These are phyloP conservation scores for Tychaedon coryphoeus DNA, from an alignment of 2,113 vertebrate species.

Conservation along the genomic window DNA sequence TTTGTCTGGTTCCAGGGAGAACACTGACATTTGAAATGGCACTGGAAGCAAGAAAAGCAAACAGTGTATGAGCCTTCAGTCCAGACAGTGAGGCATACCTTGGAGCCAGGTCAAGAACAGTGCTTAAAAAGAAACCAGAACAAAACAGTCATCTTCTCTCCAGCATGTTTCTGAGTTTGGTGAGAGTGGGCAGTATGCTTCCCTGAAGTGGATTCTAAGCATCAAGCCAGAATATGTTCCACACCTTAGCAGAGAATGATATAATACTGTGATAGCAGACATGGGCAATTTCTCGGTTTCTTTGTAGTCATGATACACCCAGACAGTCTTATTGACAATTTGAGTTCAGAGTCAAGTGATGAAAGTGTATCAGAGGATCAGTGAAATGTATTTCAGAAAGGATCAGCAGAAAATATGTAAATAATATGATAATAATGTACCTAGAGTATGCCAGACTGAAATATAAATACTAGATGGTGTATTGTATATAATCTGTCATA, in stretches of 20 bases:
- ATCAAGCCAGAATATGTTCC: background rate
- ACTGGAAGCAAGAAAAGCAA: conserved; percentile 49
- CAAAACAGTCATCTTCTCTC: background rate
- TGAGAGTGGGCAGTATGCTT: background rate
- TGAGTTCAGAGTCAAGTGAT: conserved; percentile 44
- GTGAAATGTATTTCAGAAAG: conserved; percentile 12
- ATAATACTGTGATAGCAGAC: background rate
- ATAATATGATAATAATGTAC: background rate
- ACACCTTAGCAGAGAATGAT: background rate
- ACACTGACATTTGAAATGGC: conserved; percentile 62
- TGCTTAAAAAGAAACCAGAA: background rate
- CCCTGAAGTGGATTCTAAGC: background rate
- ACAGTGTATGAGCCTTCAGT: conserved; percentile 23
- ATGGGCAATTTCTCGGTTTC: background rate
- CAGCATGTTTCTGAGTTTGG: background rate
- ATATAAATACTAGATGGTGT: background rate
- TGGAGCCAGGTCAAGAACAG: background rate
- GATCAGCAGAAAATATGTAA: background rate
- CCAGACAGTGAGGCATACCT: background rate
- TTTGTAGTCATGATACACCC: background rate
- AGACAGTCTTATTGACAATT: background rate
- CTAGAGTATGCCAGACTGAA: background rate
- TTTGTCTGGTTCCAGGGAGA: conserved; percentile 56
- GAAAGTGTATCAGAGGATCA: conserved; percentile 16
- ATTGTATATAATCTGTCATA: background rate